Evolutionary conservation across 2,113 vertebrate genomes (phyloP), one percentile per base, ranked within the genome.

Genomic region (Sander vitreus): DNA sequence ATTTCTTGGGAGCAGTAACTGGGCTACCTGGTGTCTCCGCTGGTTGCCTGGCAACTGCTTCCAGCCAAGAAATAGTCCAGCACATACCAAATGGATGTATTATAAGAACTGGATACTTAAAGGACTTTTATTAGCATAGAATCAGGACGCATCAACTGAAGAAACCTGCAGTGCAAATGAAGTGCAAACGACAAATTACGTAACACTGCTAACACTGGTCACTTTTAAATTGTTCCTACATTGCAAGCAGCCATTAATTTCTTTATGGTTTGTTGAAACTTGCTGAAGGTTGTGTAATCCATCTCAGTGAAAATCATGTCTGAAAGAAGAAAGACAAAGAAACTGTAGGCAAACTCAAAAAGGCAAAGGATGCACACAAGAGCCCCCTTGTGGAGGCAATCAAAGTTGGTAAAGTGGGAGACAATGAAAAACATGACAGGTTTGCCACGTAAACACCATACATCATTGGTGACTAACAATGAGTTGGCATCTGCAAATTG

Each of bases 251-350:
- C 21, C 64, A 18, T 77, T 59, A 8, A 21, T 19, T 54, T 75
- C 2, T 23, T 36, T 12, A 33, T 43, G 48, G 59, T 39, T 55
- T 0, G 5, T 25, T 19, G 23, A 54, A 75, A 43, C 33, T 54
- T 63, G 47, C 13, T 14, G n/a, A 65, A 76, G 50, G 33, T 76
- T 55, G 62, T 65, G n/a, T 16, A 10, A 76, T 45, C 59, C 60
- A 55, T 76, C 60, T 15, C 60, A 30, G 48, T 2, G 45, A 25
- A 53, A 18, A 51, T 23, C 11, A n/a, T 5, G n/a, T 68, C 2
- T 43, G 39, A 43, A 43, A 43, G 39, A 43, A 43, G 10, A 43
- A 43, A 43, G 39, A 43, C 9, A 43, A 43, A 43, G 39, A 43
- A 43, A 43, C 39, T 43, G 10, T 43, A 43, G 39, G 39, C 39